A percentile compares a stretch with the other conserved stretches of the same genome.
Conservation (phyloP, 1,140 invertebrate genomes). For the Elymnias hypermnestra region DNA sequence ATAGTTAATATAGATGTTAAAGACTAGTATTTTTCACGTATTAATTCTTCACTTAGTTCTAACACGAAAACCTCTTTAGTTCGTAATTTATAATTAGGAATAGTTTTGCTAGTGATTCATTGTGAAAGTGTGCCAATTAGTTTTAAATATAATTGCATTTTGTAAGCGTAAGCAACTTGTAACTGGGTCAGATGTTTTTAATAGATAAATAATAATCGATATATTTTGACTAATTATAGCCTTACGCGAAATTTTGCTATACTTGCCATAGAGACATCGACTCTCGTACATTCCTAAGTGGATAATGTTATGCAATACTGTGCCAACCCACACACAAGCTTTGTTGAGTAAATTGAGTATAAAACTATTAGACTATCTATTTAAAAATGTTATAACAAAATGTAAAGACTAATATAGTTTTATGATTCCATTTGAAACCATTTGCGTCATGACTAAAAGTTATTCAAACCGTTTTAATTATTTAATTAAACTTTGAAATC, state of each 20-base stretch:
- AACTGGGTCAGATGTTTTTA: neutral
- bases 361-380: no score
- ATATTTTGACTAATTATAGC: neutral
- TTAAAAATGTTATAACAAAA: no score
- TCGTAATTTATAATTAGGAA: slow-evolving; percentile 47
- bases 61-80: slow-evolving; percentile 50
- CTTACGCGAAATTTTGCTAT: neutral
- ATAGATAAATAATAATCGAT: neutral
- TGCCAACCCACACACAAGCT: no score
- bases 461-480: no score
- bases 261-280: no score
- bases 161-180: neutral
- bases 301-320: no score
- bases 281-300: no score
- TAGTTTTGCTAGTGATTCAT: slow-evolving; percentile 71
- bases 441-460: no score
- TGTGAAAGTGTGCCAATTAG: slow-evolving; percentile 74
- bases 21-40: slow-evolving; percentile 9
- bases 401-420: no score
- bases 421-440: no score
- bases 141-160: slow-evolving; percentile 34
- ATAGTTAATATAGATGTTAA: slow-evolving; percentile 25
- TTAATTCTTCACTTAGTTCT: slow-evolving; percentile 19
- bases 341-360: no score
- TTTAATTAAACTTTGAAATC: no score